These are phyloP conservation scores for Lepidonotus clava DNA, from an alignment of 2,888 invertebrate genomes.

Conservation along the genomic window DNA sequence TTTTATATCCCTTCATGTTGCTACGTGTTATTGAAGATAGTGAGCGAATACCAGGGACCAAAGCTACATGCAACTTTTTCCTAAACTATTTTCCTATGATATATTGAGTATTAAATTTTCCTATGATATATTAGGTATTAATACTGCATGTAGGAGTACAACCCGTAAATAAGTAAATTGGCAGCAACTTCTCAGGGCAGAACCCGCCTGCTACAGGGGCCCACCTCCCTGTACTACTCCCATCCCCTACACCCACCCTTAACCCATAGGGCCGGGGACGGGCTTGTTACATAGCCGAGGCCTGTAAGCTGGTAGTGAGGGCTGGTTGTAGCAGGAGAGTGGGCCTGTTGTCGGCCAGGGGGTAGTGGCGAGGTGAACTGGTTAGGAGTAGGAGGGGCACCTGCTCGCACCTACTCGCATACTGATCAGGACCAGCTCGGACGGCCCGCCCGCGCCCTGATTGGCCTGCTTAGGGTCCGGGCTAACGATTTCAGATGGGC, in stretches of 20 bases:
- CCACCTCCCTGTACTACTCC: not conserved
- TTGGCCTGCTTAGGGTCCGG: slow-evolving; percentile 42
- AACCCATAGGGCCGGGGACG: not conserved
- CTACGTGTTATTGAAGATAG: too few relatives aligned
- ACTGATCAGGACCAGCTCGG: not conserved
- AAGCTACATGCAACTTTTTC: too few relatives aligned
- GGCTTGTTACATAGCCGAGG: not conserved
- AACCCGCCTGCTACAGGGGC: slow-evolving; percentile 4
- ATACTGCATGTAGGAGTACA: too few relatives aligned
- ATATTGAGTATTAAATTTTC: too few relatives aligned
- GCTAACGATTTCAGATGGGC: slow-evolving; percentile 46
- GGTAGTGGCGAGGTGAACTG: slow-evolving; percentile 9
- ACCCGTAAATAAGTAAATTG: too few relatives aligned
- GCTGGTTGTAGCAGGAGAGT: not conserved
- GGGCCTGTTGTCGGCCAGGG: not conserved
- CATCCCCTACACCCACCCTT: too few relatives aligned
- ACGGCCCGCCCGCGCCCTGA: not conserved
- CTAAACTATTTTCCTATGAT: too few relatives aligned
- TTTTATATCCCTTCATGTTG: too few relatives aligned
- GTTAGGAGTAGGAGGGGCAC: slow-evolving; percentile 26
- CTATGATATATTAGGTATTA: too few relatives aligned
- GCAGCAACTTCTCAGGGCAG: too few relatives aligned
- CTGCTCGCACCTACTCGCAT: not conserved
- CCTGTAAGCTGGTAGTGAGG: not conserved
- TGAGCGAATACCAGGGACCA: too few relatives aligned